Evolutionary conservation across 2,797 vertebrate species (phyloP).

Genomic region (Sphenodon punctatus): DNA sequence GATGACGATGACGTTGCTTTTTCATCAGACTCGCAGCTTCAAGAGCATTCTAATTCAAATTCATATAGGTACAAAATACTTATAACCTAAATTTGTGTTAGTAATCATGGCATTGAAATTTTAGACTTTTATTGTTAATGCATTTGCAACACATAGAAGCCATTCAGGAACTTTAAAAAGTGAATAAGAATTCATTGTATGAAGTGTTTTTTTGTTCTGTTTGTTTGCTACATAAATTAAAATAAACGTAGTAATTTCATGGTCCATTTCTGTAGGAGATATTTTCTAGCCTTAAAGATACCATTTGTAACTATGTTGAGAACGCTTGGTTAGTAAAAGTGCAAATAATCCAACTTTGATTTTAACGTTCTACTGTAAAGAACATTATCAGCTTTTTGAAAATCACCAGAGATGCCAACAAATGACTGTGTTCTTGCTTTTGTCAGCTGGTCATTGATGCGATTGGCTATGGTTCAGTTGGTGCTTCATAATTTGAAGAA

Average conservation of each 20-base stretch:
- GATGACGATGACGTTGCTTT: slow-evolving; percentile 80
- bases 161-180: no score
- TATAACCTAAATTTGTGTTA: not conserved
- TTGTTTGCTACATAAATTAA: no score
- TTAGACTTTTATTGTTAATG: not conserved
- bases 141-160: not conserved
- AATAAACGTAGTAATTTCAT: no score
- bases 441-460: slow-evolving; percentile 97
- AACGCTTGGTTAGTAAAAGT: not conserved
- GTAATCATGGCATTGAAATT: no score
- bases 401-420: not conserved
- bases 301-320: not conserved
- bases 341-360: not conserved
- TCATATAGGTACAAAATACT: slow-evolving; percentile 88
- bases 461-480: slow-evolving; percentile 94
- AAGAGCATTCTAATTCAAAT: slow-evolving; percentile 94
- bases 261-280: no score
- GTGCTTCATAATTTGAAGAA: slow-evolving; percentile 92
- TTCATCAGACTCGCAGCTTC: slow-evolving; percentile 79
- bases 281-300: not conserved
- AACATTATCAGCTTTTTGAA: not conserved
- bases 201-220: no score
- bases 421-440: slow-evolving; percentile 54
- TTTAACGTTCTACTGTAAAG: not conserved
- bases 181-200: no score